Evolutionary conservation across 2,888 invertebrate genomes (phyloP), one percentile per base, ranked within the genome.

Genomic region (Oscheius sp.): DNA sequence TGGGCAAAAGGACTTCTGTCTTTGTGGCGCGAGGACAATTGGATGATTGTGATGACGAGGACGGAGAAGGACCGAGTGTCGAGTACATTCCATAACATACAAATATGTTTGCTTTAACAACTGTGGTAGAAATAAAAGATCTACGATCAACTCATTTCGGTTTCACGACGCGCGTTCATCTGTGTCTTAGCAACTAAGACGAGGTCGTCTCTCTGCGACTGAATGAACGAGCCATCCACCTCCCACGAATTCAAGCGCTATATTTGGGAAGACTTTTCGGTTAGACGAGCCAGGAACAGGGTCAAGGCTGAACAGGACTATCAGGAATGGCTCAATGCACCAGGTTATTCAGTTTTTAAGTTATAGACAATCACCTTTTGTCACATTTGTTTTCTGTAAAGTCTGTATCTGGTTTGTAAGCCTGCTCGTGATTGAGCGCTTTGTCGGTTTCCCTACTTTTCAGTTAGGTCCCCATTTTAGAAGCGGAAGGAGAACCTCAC

Each of bases 41-140:
- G 55, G 65, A 63, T 29, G 63, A 63, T 32, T 33, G 33, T n/a
- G 48, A 32, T 13, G 73, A 73, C 37, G 73, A 73, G 1, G 73
- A 73, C 21, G 63, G 55, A 2, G 33, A 35, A 13, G 65, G 65
- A 21, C 73, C 73, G 7, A 65, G 57, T 55, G 73, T 73, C 1
- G 73, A 73, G 33, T 73, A 73, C 58, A 73, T 73, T 42, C 72
- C 72, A 9, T 72, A 62, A 35, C 11, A 7, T 4, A 3, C 29
- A 29, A 53, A 11, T 60, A 35, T 60, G 4, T 58, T 42, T 42
- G 42, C 42, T 42, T 11, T 58, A 58, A 32, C 29, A 5, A 21
- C 29, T 53, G 3, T 53, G n/a, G 7, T 13, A 29, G 53, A 2
- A 42, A 42, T 42, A 42, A 42, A 42, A 42, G 42, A 42, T 42